Conservation (phyloP, 2,797 vertebrate genomes). For the Anguilla marmorata region DNA sequence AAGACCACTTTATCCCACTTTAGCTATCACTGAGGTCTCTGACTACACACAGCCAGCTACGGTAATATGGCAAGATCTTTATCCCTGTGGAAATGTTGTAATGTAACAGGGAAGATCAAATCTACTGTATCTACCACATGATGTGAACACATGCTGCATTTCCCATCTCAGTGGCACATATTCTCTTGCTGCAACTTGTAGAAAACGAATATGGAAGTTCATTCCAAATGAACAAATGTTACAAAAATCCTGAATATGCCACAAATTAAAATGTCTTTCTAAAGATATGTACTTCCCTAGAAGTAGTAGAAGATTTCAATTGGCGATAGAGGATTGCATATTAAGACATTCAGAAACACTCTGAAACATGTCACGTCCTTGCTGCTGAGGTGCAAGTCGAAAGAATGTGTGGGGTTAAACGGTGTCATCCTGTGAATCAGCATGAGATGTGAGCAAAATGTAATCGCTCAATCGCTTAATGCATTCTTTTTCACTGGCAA, state of each 20-base stretch:
- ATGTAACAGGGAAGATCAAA: conserved; percentile 43
- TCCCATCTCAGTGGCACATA: neutral
- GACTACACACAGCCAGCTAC: neutral
- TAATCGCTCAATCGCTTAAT: neutral
- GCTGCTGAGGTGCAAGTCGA: neutral
- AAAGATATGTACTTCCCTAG: neutral
- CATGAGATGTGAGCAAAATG: neutral
- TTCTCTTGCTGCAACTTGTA: neutral
- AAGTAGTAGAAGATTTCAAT: neutral
- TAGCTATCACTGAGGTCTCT: neutral
- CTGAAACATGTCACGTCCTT: neutral
- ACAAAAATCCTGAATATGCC: neutral
- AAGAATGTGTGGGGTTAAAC: neutral
- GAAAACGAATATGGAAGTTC: neutral
- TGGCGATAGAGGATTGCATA: neutral
- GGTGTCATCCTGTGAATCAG: neutral
- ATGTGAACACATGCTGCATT: conserved; percentile 34
- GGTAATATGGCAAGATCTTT: neutral
- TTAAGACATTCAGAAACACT: neutral
- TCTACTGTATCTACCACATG: conserved; percentile 38
- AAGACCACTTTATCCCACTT: neutral
- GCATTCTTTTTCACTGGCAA: neutral
- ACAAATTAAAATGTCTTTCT: neutral
- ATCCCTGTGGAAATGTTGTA: conserved; percentile 31
- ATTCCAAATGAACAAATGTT: neutral